Conservation (phyloP, 1,140 invertebrate species). For the Bombus pyrosoma region DNA sequence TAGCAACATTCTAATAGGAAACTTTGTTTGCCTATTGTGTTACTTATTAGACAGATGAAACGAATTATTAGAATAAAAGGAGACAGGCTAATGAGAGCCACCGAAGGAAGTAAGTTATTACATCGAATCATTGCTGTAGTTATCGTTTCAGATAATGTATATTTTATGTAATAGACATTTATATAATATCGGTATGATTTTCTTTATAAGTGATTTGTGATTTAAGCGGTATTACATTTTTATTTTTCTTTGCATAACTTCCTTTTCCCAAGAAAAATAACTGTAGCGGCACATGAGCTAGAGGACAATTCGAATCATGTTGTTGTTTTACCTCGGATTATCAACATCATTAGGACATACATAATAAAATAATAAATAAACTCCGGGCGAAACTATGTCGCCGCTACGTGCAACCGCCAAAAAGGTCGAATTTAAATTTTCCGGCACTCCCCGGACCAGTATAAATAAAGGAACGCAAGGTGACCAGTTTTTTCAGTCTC, state of each 20-base stretch:
- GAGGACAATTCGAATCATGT: too few relatives aligned
- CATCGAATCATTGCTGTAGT: constrained; percentile 10
- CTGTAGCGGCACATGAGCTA: too few relatives aligned
- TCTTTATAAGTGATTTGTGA: constrained; percentile 4
- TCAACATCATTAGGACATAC: too few relatives aligned
- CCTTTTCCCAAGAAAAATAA: neutral
- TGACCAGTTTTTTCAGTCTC: too few relatives aligned
- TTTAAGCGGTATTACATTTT: neutral
- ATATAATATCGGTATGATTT: constrained; percentile 6
- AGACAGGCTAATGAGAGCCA: neutral
- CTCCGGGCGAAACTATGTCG: too few relatives aligned
- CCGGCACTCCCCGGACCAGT: too few relatives aligned
- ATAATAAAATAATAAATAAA: too few relatives aligned
- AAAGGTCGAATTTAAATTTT: too few relatives aligned
- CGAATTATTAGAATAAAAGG: constrained; percentile 21
- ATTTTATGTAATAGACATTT: constrained; percentile 33
- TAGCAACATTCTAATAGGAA: neutral
- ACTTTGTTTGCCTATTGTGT: constrained; percentile 8
- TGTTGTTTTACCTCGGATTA: too few relatives aligned
- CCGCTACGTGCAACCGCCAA: too few relatives aligned
- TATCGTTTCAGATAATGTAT: constrained; percentile 24
- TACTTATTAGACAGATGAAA: constrained; percentile 18
- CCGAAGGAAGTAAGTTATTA: constrained; percentile 33
- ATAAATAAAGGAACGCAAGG: too few relatives aligned
- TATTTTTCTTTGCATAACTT: neutral